These are phyloP conservation scores for Austrofundulus limnaeus DNA, from an alignment of 2,113 vertebrate species.

Conservation along the genomic window DNA sequence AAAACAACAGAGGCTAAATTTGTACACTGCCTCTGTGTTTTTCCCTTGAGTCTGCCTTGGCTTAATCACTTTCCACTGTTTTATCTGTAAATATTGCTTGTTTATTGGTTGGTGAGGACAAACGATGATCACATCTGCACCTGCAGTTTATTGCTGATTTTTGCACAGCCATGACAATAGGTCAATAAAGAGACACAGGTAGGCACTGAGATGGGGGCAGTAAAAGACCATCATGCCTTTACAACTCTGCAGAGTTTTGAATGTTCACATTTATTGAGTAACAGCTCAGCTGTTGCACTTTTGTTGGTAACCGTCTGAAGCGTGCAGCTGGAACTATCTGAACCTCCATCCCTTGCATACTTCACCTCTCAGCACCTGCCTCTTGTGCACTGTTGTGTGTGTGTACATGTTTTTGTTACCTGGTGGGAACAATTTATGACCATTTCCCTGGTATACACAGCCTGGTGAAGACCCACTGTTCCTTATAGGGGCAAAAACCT, in stretches of 20 bases:
- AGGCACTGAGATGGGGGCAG: neutral
- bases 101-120: neutral
- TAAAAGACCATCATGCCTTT: slow-evolving; percentile 1
- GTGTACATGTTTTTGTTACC: too few species aligned
- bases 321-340: slow-evolving; percentile 14
- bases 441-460: too few species aligned
- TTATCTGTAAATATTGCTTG: too few species aligned
- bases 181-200: neutral
- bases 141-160: neutral
- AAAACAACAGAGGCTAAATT: too few species aligned
- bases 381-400: neutral
- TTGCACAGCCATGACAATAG: neutral
- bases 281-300: neutral
- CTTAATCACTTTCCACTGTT: neutral
- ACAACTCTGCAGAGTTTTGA: slow-evolving; percentile 3
- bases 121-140: neutral
- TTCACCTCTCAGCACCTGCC: slow-evolving; percentile 42
- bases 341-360: slow-evolving; percentile 22
- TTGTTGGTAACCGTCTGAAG: slow-evolving; percentile 7
- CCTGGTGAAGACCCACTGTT: too few species aligned
- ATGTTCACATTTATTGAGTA: neutral
- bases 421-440: too few species aligned
- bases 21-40: neutral
- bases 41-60: neutral
- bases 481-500: too few species aligned